phyloP scores from a whole-genome alignment of 2,113 vertebrate species.

The Cheilinus undulatus region DNA sequence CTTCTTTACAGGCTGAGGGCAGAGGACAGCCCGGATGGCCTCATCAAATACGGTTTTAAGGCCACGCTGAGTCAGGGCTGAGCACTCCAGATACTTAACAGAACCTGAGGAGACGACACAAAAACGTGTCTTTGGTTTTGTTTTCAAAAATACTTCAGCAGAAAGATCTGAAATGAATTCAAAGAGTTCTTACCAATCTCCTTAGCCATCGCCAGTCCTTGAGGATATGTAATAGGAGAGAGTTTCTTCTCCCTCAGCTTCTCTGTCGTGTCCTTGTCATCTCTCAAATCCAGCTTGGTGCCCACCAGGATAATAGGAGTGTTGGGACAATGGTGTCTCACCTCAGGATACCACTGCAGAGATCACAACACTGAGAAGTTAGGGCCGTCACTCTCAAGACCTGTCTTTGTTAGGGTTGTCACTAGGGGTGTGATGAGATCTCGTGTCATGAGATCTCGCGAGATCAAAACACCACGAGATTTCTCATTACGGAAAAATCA shows the following conservation, averaged over 20 bases:
- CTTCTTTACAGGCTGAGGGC: slow-evolving; percentile 95
- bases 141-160: not conserved
- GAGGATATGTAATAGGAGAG: slow-evolving; percentile 95
- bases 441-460: too few species aligned
- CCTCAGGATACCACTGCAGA: slow-evolving; percentile 95
- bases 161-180: not conserved
- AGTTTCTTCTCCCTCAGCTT: slow-evolving; percentile 99
- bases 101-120: slow-evolving; percentile 81
- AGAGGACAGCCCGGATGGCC: slow-evolving; percentile 97
- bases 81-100: slow-evolving; percentile 98
- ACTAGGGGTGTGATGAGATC: too few species aligned
- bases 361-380: not conserved
- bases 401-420: not conserved
- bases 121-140: not conserved
- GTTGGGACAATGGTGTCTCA: slow-evolving; percentile 97
- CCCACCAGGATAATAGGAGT: slow-evolving; percentile 98
- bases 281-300: slow-evolving; percentile 95
- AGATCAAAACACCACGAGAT: too few species aligned
- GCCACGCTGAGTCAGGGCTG: slow-evolving; percentile 95
- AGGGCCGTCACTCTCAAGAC: not conserved
- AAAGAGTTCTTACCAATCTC: slow-evolving; percentile 89
- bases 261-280: slow-evolving; percentile 97
- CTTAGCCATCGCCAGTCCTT: slow-evolving; percentile 98
- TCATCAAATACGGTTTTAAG: slow-evolving; percentile 99
- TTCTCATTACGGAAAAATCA: too few species aligned